Evolutionary conservation across 2,113 vertebrate species (phyloP), one percentile per base, ranked within the genome.

Genomic region (Megatriorchis doriae): DNA sequence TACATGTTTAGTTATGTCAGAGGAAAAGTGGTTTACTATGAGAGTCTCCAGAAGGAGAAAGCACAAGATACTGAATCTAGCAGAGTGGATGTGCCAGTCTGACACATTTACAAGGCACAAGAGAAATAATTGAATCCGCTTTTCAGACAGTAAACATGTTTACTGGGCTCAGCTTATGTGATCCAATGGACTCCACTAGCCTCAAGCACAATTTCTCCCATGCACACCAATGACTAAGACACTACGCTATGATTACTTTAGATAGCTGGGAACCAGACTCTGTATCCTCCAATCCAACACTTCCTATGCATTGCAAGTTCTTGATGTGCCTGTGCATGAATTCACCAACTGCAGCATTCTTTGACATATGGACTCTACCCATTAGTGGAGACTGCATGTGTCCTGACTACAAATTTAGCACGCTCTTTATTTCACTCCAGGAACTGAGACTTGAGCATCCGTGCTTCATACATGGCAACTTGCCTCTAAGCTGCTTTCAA

Each of bases 81-180:
- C 31, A 66, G 45, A 86, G 25, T 6, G 17, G 25, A 70, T 48
- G 27, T 53, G 50, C 68, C 59, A 42, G 19, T 32, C 20, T 78
- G 56, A 71, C 43, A 81, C 42, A 63, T 66, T 59, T 86, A 74
- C 81, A 84, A 95, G 47, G 38, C 61, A 86, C 19, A 84, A 81
- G 23, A 87, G 50, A 84, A 94, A 81, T 61, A 81, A 83, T 0
- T 47, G 5, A 78, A 94, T 81, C 81, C 16, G 52, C 81, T 87
- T 93, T 81, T 74, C 84, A 84, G 63, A 81, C 5, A 89, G 47
- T 16, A 81, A 67, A 81, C 43, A 26, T 63, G 26, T 79, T 96
- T 84, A 94, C 47, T 66, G 29, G 45, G 20, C 55, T 92, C 55
- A 81, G 55, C 22, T 58, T 74, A 14, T 13, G 22, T 63, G 65